A percentile compares a stretch with the other conserved stretches of the same genome.
Conservation (phyloP, 2,888 invertebrate species). For the Apamea anceps region DNA sequence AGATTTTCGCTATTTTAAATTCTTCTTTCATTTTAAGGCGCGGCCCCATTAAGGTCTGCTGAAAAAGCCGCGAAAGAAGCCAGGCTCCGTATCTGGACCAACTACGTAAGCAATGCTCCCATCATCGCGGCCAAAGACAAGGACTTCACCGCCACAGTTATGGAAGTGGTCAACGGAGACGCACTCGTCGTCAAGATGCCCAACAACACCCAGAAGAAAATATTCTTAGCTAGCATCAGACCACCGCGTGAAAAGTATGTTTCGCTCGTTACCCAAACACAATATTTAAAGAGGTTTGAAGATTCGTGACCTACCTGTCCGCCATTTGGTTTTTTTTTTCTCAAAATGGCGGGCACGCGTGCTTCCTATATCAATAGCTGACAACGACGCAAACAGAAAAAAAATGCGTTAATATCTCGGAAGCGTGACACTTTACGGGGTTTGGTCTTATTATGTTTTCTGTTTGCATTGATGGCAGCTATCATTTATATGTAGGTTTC, state of each 20-base stretch:
- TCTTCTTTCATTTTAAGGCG: slow-evolving; percentile 83
- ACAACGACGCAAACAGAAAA: background rate
- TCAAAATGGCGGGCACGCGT: background rate
- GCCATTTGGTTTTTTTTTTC: background rate
- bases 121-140: slow-evolving; percentile 94
- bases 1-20: background rate
- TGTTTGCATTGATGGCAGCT: background rate
- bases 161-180: slow-evolving; percentile 98
- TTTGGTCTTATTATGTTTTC: background rate
- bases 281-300: background rate
- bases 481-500: background rate
- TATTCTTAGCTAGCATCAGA: slow-evolving; percentile 98
- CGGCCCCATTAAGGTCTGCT: slow-evolving; percentile 95
- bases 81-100: slow-evolving; percentile 96
- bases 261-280: background rate
- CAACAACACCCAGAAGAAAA: slow-evolving; percentile 95
- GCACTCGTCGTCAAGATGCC: slow-evolving; percentile 95
- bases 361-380: background rate
- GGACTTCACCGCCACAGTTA: slow-evolving; percentile 95
- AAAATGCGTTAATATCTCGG: background rate
- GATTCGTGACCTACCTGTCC: background rate
- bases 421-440: background rate
- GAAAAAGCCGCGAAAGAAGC: slow-evolving; percentile 97
- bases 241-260: slow-evolving; percentile 95
- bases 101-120: slow-evolving; percentile 94